phyloP scores from a whole-genome alignment of 2,113 vertebrate genomes.

The Dendrocopos noguchii region DNA sequence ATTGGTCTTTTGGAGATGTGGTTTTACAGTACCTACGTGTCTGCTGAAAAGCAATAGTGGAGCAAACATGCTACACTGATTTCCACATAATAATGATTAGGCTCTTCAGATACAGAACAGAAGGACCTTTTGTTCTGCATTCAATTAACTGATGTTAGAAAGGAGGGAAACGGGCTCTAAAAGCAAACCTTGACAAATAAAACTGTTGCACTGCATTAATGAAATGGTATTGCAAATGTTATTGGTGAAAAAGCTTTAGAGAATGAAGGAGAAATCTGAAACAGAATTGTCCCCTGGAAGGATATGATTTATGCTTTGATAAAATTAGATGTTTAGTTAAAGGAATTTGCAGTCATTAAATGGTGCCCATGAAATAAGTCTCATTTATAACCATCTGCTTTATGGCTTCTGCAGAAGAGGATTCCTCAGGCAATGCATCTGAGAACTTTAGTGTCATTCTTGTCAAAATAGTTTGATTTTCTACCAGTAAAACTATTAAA shows the following conservation, averaged over 20 bases:
- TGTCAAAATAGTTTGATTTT: constrained; percentile 46
- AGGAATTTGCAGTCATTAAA: constrained; percentile 75
- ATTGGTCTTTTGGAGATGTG: neutral
- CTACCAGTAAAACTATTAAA: neutral
- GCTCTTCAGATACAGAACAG: constrained; percentile 21
- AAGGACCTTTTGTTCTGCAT: constrained; percentile 37
- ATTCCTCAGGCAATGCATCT: constrained; percentile 48
- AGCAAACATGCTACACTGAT: neutral
- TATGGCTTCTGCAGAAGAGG: constrained; percentile 51
- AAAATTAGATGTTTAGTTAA: constrained; percentile 81
- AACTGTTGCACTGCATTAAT: constrained; percentile 59
- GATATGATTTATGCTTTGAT: constrained; percentile 70
- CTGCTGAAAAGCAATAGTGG: neutral
- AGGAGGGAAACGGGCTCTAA: constrained; percentile 58
- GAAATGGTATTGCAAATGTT: constrained; percentile 66
- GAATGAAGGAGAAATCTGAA: constrained; percentile 67
- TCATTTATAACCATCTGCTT: constrained; percentile 78
- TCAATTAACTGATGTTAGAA: constrained; percentile 36
- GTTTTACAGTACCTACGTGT: neutral
- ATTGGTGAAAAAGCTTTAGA: constrained; percentile 53
- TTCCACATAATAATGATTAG: constrained; percentile 41
- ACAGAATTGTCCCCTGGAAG: constrained; percentile 61
- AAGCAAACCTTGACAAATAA: constrained; percentile 56
- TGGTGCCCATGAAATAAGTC: constrained; percentile 64
- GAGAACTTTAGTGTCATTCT: constrained; percentile 37